These are phyloP conservation scores for Paralichthys olivaceus DNA, from an alignment of 2,113 vertebrate genomes.

Conservation along the genomic window DNA sequence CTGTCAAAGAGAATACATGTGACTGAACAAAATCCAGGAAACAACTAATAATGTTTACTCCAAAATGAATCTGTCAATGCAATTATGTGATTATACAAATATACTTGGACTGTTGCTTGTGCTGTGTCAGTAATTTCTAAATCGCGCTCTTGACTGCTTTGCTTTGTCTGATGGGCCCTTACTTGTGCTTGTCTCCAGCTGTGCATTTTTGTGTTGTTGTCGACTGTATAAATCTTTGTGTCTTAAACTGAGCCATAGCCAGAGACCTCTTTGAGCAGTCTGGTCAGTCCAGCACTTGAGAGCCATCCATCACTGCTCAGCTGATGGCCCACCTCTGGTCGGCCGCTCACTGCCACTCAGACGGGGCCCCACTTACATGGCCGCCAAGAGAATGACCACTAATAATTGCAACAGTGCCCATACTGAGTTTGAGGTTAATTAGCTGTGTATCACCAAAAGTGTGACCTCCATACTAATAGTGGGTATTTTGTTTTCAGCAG, in stretches of 20 bases:
- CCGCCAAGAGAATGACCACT: constrained; percentile 55
- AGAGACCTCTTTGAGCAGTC: constrained; percentile 51
- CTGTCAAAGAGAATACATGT: too few relatives aligned
- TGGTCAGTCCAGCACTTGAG: constrained; percentile 33
- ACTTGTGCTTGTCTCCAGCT: neutral
- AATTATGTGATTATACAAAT: neutral
- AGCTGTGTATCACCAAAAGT: constrained; percentile 54
- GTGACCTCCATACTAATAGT: constrained; percentile 69
- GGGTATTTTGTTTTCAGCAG: constrained; percentile 36
- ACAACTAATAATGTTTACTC: too few relatives aligned
- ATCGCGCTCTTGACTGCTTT: too few relatives aligned
- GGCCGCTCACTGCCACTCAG: constrained; percentile 63
- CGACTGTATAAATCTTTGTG: constrained; percentile 8
- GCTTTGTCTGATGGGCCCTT: too few relatives aligned
- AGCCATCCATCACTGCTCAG: constrained; percentile 70
- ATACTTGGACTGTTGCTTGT: neutral
- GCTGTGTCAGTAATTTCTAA: too few relatives aligned
- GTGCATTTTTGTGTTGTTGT: neutral
- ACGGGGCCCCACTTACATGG: constrained; percentile 36
- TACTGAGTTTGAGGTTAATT: constrained; percentile 66
- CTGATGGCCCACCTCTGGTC: constrained; percentile 47
- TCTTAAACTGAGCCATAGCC: constrained; percentile 14
- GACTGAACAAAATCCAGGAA: too few relatives aligned
- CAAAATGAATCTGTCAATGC: too few relatives aligned
- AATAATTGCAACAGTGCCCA: constrained; percentile 64